Evolutionary conservation across 2,797 vertebrate species (phyloP).

Genomic region (Sebastes variabilis): DNA sequence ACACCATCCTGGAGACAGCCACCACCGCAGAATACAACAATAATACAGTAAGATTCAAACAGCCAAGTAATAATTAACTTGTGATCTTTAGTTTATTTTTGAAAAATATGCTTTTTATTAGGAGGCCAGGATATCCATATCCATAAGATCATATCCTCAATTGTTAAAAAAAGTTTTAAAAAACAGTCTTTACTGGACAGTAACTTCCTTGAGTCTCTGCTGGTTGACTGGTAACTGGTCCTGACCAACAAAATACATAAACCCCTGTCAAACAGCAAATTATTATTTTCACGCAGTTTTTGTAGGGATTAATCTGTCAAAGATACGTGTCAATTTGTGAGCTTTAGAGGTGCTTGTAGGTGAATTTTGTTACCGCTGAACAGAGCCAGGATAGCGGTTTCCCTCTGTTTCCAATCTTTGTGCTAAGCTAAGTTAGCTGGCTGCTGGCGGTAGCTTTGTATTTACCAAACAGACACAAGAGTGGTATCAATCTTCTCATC

Average conservation of each 20-base stretch:
- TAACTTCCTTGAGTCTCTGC: too few relatives aligned
- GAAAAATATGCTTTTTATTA: background rate
- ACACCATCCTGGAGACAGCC: constrained; percentile 88
- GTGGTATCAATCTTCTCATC: background rate
- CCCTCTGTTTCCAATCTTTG: background rate
- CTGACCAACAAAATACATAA: too few relatives aligned
- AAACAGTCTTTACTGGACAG: too few relatives aligned
- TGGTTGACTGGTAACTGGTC: too few relatives aligned
- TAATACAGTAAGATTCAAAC: constrained; percentile 83
- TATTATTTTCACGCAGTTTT: background rate
- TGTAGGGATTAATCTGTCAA: background rate
- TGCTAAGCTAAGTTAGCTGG: background rate
- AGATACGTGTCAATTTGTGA: background rate
- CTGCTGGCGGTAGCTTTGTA: background rate
- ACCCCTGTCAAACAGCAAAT: too few relatives aligned
- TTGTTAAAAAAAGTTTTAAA: too few relatives aligned
- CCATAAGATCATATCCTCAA: background rate
- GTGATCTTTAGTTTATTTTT: background rate
- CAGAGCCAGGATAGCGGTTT: background rate
- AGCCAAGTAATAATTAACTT: background rate
- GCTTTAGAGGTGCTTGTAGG: background rate
- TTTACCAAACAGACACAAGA: background rate
- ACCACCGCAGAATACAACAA: constrained; percentile 89
- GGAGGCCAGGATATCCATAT: background rate
- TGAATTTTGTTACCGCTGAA: background rate